Evolutionary conservation across 1,140 invertebrate species (phyloP), one percentile per base, ranked within the genome.

Genomic region (Lasioglossum baleicum): DNA sequence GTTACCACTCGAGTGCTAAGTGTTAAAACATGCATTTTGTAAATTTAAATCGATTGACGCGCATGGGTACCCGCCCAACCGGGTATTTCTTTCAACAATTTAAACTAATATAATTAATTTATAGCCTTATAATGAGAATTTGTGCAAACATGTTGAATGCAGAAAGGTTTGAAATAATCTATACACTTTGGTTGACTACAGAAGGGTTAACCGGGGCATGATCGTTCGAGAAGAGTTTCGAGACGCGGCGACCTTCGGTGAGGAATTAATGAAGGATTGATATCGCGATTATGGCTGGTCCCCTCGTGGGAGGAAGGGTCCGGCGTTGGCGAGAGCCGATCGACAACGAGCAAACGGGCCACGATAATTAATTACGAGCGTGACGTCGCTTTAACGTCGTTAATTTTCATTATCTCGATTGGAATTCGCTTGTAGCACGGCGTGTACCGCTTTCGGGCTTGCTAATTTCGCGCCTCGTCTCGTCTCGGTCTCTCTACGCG

Each of bases 331-430:
- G 69, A 53, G 70, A 69, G 31, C 58, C 80, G 83, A 76, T 82
- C 80, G 83, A 75, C 75, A 81, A 75, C 64, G 65, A 68, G 73
- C 60, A 71, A 79, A 82, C 72, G 82, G 82, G 73, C 69, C 68
- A 53, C 64, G 82, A 84, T 87, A 87, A 87, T 87, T 87, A 87
- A 87, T 87, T 87, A 83, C 77, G 73, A 75, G 75, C 84, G 77
- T 71, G 84, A 86, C 77, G 83, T 85, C 76, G 81, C 81, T 87
- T 87, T 86, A 86, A 86, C 77, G 76, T 86, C 76, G 81, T 87
- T 86, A 86, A 86, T 86, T 83, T 83, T 87, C 84, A 87, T 87
- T 87, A 87, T 84, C 80, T 87, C 76, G 85, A 87, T 87, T 86
- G 86, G 75, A 84, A 84, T 84, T 80, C 75, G 80, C 80, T 87